Base-by-base conservation (phyloP, 2,888 invertebrate species). In the Timema cristinae region DNA sequence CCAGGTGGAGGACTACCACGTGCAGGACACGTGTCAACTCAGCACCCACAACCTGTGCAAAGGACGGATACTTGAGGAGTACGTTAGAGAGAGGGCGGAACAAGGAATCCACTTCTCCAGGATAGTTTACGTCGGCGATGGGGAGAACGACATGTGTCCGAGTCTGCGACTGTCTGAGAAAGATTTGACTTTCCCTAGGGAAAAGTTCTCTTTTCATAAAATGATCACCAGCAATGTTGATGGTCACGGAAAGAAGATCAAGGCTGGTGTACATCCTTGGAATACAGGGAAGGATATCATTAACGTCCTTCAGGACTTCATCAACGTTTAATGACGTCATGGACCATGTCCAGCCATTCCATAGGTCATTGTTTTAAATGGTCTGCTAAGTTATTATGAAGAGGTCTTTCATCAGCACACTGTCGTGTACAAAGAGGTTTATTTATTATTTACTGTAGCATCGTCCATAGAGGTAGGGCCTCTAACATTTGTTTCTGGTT, bases 11-110 rank as follows among this genome's bases (percentile, higher is more conserved):
- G 88, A 87, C 79, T 91, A 88, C 79, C 91, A 92, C 76, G 79
- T 84, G 13, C 92, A 93, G 82, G 86, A 89, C 72, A 86, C 86
- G 78, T 93, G 93, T 77, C 83, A 86, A 67, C 79, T 91, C 8
- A 91, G 92, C 78, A 87, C 90, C 2, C 85, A 85, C 71, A 94
- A 94, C 83, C 81, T 94, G 68, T 94, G 94, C 80, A 94, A 94
- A 80, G 93, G 93, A 0, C 84, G 86, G 72, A 88, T 93, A 66
- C 81, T 94, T 69, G 85, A 89, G 71, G 85, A 86, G 68, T 91
- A 90, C 80, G 82, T 92, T 1, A 80, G 84, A 56, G 81, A 84
- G 50, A 84, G 86, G 75, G 78, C 80, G 15, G 71, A 78, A 6
- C 79, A 83, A 11, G 83, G 83, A 61, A 82, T 87, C 1, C 77